Conservation (phyloP, 1,140 invertebrate genomes). For the Wiebesia pumilae region DNA sequence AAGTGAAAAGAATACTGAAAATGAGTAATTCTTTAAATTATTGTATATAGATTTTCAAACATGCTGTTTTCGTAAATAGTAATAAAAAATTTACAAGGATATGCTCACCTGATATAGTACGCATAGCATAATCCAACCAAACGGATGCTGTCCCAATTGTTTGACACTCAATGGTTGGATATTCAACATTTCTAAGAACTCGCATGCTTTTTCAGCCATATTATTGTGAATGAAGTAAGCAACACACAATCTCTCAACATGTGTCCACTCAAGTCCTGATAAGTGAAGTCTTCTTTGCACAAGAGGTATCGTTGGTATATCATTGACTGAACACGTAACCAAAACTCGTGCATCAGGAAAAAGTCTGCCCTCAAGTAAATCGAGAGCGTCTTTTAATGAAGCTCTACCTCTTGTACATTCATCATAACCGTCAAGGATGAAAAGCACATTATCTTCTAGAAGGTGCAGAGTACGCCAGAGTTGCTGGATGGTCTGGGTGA, state of each 20-base stretch:
- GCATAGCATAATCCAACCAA: slow-evolving; percentile 77
- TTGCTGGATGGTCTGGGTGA: slow-evolving; percentile 64
- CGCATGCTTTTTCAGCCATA: slow-evolving; percentile 66
- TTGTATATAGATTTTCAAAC: too few species aligned
- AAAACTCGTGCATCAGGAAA: slow-evolving; percentile 77
- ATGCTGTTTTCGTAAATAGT: neutral
- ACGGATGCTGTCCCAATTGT: slow-evolving; percentile 74
- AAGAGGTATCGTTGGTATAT: slow-evolving; percentile 65
- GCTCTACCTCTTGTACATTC: slow-evolving; percentile 69
- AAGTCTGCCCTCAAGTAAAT: slow-evolving; percentile 75
- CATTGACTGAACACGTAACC: slow-evolving; percentile 73
- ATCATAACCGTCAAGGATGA: slow-evolving; percentile 77
- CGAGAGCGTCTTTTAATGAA: slow-evolving; percentile 73
- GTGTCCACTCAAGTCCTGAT: slow-evolving; percentile 75
- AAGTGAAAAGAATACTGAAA: too few species aligned
- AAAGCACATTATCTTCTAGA: slow-evolving; percentile 75
- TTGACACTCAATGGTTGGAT: slow-evolving; percentile 65
- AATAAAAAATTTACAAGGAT: neutral
- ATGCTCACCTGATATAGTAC: slow-evolving; percentile 71
- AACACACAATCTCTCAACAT: slow-evolving; percentile 74
- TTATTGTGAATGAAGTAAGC: slow-evolving; percentile 74
- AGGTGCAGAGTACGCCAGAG: slow-evolving; percentile 72
- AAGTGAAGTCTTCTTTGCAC: slow-evolving; percentile 73
- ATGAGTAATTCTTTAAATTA: too few species aligned
- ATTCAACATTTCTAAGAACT: slow-evolving; percentile 65